Conservation (phyloP, 2,888 invertebrate species). For the Autographa pulchrina region DNA sequence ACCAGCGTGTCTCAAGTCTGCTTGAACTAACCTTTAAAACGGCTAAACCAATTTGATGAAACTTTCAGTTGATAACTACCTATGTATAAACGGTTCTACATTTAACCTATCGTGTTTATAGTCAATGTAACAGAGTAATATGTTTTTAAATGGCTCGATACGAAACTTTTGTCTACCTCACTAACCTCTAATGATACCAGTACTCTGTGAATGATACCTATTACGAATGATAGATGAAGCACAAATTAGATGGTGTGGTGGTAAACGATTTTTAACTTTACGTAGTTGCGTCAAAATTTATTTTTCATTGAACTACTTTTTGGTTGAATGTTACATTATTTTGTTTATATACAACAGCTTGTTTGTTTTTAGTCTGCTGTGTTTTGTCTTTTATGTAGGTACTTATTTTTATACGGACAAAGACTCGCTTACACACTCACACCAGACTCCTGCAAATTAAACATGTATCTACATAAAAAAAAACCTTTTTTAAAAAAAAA, state of each 20-base stretch:
- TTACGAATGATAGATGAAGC: conserved; percentile 77
- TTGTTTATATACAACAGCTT: neutral
- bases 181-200: conserved; percentile 71
- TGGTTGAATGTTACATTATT: neutral
- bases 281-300: rapidly evolving
- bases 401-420: neutral
- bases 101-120: conserved; percentile 4
- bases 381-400: neutral
- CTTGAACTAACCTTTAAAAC: neutral
- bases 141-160: conserved; percentile 66
- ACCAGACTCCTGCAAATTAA: neutral
- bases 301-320: conserved; percentile 1
- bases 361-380: neutral
- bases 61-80: neutral
- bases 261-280: conserved; percentile 43
- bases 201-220: conserved; percentile 74
- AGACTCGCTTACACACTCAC: too few relatives aligned
- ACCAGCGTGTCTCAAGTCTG: too few relatives aligned
- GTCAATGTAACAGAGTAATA: conserved; percentile 62
- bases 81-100: neutral
- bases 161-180: conserved; percentile 62
- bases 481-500: too few relatives aligned
- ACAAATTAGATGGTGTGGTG: conserved; percentile 61
- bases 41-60: neutral
- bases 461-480: neutral